Percentiles rank a stretch among this genome's conserved stretches.
These are phyloP conservation scores for Balaeniceps rex DNA, from an alignment of 2,113 vertebrate genomes.

Conservation along the genomic window DNA sequence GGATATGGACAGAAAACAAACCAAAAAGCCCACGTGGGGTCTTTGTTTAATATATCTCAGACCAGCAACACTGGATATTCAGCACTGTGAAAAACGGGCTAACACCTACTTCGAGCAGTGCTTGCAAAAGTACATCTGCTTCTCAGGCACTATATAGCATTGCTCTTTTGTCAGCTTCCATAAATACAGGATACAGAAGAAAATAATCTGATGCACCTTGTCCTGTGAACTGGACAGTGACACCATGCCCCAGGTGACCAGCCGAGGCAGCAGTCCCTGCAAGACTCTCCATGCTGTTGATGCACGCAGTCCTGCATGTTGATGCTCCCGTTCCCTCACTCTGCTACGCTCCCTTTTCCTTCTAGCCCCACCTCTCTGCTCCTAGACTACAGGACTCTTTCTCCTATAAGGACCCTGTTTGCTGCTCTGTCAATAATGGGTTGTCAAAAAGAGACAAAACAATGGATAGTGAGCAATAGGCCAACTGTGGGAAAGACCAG, in stretches of 20 bases:
- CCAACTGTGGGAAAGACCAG: background rate
- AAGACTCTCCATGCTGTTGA: background rate
- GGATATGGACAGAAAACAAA: background rate
- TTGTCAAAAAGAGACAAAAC: background rate
- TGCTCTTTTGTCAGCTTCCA: background rate
- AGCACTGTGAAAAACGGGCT: background rate
- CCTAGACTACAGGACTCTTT: background rate
- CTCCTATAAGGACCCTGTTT: background rate
- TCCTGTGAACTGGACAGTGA: background rate
- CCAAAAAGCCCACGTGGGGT: background rate
- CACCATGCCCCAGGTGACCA: background rate
- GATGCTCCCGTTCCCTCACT: background rate
- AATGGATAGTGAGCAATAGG: background rate
- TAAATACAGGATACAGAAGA: background rate
- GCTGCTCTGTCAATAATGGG: background rate
- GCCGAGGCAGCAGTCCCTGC: background rate
- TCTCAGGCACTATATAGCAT: background rate
- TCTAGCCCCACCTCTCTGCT: background rate
- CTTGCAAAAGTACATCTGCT: background rate
- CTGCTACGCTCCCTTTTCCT: background rate
- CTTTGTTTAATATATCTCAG: background rate
- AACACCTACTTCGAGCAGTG: background rate
- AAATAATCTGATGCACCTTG: background rate
- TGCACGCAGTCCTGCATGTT: fast-evolving
- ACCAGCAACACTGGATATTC: background rate